A percentile compares a stretch with the other conserved stretches of the same genome.
Evolutionary conservation across 1,140 invertebrate genomes (phyloP).

Genomic region (Drosophila littoralis): DNA sequence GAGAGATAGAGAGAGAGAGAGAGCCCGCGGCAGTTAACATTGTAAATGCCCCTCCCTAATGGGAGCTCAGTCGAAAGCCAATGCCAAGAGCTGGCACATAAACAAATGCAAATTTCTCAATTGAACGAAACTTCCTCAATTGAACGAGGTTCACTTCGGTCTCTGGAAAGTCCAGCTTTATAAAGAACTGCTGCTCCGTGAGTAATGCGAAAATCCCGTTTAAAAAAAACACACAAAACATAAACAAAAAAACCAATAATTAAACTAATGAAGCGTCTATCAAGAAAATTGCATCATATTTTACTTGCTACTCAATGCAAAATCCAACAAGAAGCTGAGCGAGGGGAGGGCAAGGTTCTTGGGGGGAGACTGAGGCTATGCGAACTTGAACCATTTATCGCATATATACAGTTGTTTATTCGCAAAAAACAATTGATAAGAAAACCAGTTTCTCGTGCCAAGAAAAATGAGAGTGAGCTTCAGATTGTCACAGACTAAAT

Average conservation of each 20-base stretch:
- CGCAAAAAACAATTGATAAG: constrained; percentile 22
- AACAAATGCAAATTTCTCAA: constrained; percentile 39
- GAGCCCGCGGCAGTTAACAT: neutral
- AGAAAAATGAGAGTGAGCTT: neutral
- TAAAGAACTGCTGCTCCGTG: neutral
- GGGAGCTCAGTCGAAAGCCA: neutral
- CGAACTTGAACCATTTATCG: constrained; percentile 6
- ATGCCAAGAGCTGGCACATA: neutral
- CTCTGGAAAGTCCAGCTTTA: constrained; percentile 28
- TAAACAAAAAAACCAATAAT: neutral
- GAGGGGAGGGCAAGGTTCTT: neutral
- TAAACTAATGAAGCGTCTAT: neutral
- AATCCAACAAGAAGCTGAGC: neutral
- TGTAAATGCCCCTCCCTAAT: neutral
- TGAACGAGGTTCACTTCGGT: neutral
- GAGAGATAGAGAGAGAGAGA: neutral
- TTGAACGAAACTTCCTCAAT: constrained; percentile 38
- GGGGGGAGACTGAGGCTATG: neutral
- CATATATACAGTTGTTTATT: constrained; percentile 7
- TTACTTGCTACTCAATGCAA: neutral
- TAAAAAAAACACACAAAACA: no score
- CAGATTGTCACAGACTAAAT: no score
- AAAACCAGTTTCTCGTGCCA: constrained; percentile 9
- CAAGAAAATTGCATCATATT: constrained; percentile 21
- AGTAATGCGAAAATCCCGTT: constrained; percentile 31